phyloP scores from a whole-genome alignment of 1,140 invertebrate species.

The Parapsyche elsis region DNA sequence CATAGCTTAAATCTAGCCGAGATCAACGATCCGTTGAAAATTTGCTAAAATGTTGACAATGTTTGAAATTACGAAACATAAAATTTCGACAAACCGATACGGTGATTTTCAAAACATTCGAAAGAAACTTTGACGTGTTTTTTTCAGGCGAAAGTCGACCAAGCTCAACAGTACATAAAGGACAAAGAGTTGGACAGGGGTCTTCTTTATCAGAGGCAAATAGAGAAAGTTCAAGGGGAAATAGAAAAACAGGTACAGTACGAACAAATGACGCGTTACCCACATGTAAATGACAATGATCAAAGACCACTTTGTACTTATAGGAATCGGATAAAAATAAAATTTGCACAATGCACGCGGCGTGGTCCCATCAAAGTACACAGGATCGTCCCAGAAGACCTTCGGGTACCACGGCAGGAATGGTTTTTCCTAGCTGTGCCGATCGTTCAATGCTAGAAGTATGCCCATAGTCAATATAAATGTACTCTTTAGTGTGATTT shows the following conservation, averaged over 20 bases:
- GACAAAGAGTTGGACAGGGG: slow-evolving; percentile 50
- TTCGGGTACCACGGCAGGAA: neutral
- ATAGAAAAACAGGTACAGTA: slow-evolving; percentile 44
- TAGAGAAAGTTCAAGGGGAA: slow-evolving; percentile 42
- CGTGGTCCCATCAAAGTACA: slow-evolving; percentile 45
- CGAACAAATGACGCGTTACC: neutral
- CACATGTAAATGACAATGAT: neutral
- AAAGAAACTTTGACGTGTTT: neutral
- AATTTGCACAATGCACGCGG: slow-evolving; percentile 31
- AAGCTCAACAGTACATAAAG: slow-evolving; percentile 40
- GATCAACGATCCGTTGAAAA: too few relatives aligned
- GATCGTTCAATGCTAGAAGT: slow-evolving; percentile 1
- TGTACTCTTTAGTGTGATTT: neutral
- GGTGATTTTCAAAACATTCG: neutral
- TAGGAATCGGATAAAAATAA: slow-evolving; percentile 8
- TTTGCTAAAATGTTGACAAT: too few relatives aligned
- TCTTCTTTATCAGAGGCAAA: slow-evolving; percentile 50
- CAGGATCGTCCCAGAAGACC: slow-evolving; percentile 41
- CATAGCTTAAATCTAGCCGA: too few relatives aligned
- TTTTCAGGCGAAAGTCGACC: slow-evolving; percentile 47
- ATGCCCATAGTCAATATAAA: neutral
- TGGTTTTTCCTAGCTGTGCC: slow-evolving; percentile 1
- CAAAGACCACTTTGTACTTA: neutral
- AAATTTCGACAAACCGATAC: too few relatives aligned
- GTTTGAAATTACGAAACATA: too few relatives aligned